These are phyloP conservation scores for Mesopsocus fuscifrons DNA, from an alignment of 2,888 invertebrate species.

Conservation along the genomic window DNA sequence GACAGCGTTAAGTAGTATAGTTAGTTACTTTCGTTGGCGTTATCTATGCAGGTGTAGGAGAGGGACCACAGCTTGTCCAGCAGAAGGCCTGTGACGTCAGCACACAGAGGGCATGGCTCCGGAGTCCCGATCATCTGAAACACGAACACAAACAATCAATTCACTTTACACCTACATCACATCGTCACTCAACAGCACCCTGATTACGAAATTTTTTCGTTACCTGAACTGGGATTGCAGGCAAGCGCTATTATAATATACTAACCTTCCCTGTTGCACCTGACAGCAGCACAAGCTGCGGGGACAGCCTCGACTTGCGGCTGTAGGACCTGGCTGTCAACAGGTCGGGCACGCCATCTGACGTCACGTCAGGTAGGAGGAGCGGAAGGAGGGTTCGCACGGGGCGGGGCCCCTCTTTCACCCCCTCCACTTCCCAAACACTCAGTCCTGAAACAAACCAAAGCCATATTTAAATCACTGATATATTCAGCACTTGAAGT, in stretches of 20 bases:
- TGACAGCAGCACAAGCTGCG: slow-evolving; percentile 45
- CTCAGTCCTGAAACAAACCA: not conserved
- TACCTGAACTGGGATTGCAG: no score
- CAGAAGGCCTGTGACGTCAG: not conserved
- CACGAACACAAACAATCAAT: slow-evolving; percentile 34
- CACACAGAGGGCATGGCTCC: not conserved
- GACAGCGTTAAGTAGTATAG: no score
- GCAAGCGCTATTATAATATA: no score
- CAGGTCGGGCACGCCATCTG: slow-evolving; percentile 49
- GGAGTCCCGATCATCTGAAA: not conserved
- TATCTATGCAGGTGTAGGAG: not conserved
- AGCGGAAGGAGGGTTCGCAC: slow-evolving; percentile 41
- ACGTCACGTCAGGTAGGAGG: slow-evolving; percentile 49
- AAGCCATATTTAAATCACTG: no score
- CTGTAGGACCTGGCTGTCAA: slow-evolving; percentile 36
- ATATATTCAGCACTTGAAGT: no score
- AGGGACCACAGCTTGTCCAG: not conserved
- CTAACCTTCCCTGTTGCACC: slow-evolving; percentile 52
- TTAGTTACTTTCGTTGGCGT: not conserved
- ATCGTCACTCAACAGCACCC: no score
- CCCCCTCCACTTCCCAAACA: not conserved
- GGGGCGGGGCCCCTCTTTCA: slow-evolving; percentile 30
- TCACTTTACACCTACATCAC: no score
- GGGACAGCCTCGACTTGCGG: slow-evolving; percentile 30
- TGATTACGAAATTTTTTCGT: no score